Conservation (phyloP, 2,113 vertebrate genomes). For the Plotosus lineatus region DNA sequence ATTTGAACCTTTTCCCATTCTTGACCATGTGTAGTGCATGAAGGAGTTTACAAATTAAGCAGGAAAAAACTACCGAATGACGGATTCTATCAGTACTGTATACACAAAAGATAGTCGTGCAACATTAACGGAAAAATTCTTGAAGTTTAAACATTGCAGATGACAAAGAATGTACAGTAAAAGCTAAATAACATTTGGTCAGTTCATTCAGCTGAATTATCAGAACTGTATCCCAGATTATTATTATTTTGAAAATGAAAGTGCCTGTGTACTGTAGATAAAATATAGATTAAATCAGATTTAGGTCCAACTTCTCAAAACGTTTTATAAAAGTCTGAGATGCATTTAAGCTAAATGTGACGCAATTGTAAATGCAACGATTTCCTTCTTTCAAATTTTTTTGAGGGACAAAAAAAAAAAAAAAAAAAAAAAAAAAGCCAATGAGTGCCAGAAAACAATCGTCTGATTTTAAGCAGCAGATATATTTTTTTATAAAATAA, state of each 20-base stretch:
- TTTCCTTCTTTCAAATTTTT: no score
- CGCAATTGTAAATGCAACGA: not conserved
- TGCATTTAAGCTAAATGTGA: not conserved
- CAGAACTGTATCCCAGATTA: not conserved
- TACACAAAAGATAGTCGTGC: not conserved
- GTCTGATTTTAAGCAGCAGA: not conserved
- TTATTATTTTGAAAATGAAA: not conserved
- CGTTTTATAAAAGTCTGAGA: not conserved
- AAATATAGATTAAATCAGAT: not conserved
- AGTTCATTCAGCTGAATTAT: not conserved
- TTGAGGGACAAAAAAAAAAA: no score
- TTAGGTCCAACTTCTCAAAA: not conserved
- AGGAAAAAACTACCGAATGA: not conserved
- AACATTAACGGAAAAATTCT: not conserved
- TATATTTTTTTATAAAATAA: not conserved
- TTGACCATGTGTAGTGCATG: slow-evolving; percentile 11
- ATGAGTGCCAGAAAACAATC: no score
- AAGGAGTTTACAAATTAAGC: not conserved
- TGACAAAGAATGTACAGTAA: not conserved
- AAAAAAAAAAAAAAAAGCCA: not conserved
- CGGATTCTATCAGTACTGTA: not conserved
- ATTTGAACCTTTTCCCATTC: not conserved
- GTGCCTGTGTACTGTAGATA: not conserved
- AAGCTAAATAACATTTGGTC: not conserved
- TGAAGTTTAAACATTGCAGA: not conserved